Percentiles rank a stretch among this genome's conserved stretches.
Evolutionary conservation across 2,797 vertebrate species (phyloP).

Genomic region (Chaenodraco wilsoni): DNA sequence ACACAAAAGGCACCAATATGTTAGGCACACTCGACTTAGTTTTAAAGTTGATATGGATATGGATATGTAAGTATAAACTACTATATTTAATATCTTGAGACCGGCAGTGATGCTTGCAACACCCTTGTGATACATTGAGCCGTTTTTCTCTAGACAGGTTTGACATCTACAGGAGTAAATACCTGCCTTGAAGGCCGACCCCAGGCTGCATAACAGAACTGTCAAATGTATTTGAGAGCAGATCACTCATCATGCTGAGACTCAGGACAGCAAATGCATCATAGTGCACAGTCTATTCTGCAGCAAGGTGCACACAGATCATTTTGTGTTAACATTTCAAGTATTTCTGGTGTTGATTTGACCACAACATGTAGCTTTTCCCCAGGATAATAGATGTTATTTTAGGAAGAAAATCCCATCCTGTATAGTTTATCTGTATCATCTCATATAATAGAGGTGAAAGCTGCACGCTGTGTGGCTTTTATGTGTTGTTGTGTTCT

Average conservation of each 20-base stretch:
- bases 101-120: not conserved
- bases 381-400: not conserved
- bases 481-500: not conserved
- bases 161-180: constrained; percentile 11
- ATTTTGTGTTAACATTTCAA: not conserved
- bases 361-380: not conserved
- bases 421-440: not conserved
- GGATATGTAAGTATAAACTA: not conserved
- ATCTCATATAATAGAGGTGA: not conserved
- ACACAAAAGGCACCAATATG: not conserved
- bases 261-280: not conserved
- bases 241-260: not conserved
- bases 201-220: constrained; percentile 20
- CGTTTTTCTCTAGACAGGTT: not conserved
- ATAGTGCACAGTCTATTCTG: not conserved
- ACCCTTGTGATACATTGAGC: not conserved
- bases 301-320: not conserved
- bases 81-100: not conserved
- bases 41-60: not conserved
- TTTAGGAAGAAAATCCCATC: not conserved
- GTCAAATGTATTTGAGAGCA: not conserved
- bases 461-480: not conserved
- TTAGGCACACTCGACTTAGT: not conserved
- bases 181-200: constrained; percentile 20
- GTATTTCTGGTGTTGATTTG: not conserved